Base-by-base conservation (phyloP, 2,113 vertebrate genomes). In the Tetrax tetrax region DNA sequence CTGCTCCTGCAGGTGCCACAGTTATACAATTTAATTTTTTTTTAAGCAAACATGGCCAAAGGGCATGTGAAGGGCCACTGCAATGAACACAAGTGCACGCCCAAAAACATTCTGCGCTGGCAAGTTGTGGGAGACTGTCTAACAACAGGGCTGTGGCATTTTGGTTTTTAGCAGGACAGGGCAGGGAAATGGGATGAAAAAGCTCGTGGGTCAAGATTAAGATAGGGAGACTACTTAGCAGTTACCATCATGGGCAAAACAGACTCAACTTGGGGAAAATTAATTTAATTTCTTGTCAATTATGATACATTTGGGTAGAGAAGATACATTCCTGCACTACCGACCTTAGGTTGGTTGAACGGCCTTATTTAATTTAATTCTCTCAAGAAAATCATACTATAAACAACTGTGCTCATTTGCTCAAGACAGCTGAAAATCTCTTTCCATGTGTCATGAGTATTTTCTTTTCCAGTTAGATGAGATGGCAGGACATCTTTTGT, bases 371-470 rank as follows among this genome's bases (percentile, higher is more conserved):
- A 5, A 5, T 77, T 71, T 47, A 71, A 66, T 57, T 70, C 41
- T 59, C 53, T 48, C 74, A 31, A 68, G 20, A 10, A 77, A 68
- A 43, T 48, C 13, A 6, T 28, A 37, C 25, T 31, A 22, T 33
- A 84, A 92, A 25, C 8, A 38, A 59, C 13, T 9, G 31, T 43
- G 37, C 83, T 75, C 23, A 53, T 68, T 47, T 28, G 38, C 59
- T 69, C 16, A 9, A 48, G 64, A 37, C 14, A 69, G 43, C 20
- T 35, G 21, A 57, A 70, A 38, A 31, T 48, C 47, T 33, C 48
- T 43, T n/a, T 31, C n/a, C 18, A 3, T 4, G 2, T 45, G 35
- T 22, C 51, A 60, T 0, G 1, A 72, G 6, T 38, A 33, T 56
- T 41, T 82, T 54, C 24, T 65, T 86, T 45, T 47, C 57, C 35